Evolutionary conservation across 2,888 invertebrate genomes (phyloP), one percentile per base, ranked within the genome.

Genomic region (Margaritifera margaritifera): DNA sequence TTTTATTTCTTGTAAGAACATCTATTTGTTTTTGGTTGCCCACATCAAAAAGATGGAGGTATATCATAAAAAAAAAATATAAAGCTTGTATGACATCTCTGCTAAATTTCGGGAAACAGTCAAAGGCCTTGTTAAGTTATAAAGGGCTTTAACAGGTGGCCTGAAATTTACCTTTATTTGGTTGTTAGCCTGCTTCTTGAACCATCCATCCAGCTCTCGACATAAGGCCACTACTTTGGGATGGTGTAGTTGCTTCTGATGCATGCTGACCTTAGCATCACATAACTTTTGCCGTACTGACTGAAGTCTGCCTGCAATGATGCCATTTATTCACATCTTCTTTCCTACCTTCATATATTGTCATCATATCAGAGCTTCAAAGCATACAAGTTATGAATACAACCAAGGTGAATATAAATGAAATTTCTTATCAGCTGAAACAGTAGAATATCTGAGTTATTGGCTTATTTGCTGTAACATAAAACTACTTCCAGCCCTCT

Each of bases 161-260:
- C 27, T 58, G 24, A 25, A 24, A 24, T 27, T 25, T 58, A 58
- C 25, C 22, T 58, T 24, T 19, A 19, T 25, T 58, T 22, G 58
- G 15, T 55, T 22, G 55, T 24, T 24, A 42, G 69, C 63, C 56
- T 74, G 75, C 63, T 75, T 74, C 50, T 66, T 75, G 25, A 78
- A 60, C 78, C 76, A 73, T 20, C 54, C 65, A 55, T 77, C 78
- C 58, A 79, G 69, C 60, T 81, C 74, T 58, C 66, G 74, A 66
- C 78, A 79, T 22, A 80, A 58, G 25, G 73, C 66, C 18, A 66
- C 59, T 58, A 83, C 51, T 65, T 83, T 83, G 22, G 82, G 82
- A 68, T 83, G 81, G n/a, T 63, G 60, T 4, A 70, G 62, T n/a
- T 77, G 69, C 3, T 64, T 63, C 65, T 80, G 67, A 53, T 71